Base-by-base conservation (phyloP, 2,113 vertebrate genomes). In the Dicaeum eximium region DNA sequence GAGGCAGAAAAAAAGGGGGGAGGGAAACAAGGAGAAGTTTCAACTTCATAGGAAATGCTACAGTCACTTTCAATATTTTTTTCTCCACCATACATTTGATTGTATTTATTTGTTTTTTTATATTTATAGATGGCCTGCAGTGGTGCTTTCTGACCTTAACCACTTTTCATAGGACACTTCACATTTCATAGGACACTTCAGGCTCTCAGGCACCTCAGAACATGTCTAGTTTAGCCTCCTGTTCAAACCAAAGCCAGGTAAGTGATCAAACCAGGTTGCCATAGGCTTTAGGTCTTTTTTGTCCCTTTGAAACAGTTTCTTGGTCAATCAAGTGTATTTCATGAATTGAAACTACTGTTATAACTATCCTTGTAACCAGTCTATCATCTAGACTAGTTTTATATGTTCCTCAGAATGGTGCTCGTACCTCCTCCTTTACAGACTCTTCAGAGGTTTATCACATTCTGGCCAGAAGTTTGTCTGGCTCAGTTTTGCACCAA, bases 1-100 rank as follows among this genome's bases (percentile, higher is more conserved):
- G 10, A 33, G 31, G 1, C 0, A 1, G 22, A 1, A 40, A 77
- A 38, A 69, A 33, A 7, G 7, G 23, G 11, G 3, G 38, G 11
- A 13, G n/a, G n/a, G 18, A 23, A 9, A 6, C 10, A 37, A 28
- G 7, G n/a, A 51, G 5, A 15, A 50, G 1, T 75, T 82, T 82
- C 28, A 65, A 8, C 6, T 54, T 15, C 17, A 53, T 22, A 65
- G 45, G 13, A 92, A 79, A 67, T 11, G 3, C 2, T 57, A 35
- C 10, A 35, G 17, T 47, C 21, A 67, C 4, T 80, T 88, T 40
- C 37, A 27, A 0, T 15, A 28, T 75, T 72, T 75, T 61, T 73
- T 88, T 38, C 27, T 56, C 35, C 23, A 17, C 31, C 1, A 2
- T 65, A n/a, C 2, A 6, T 23, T 60, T 72, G n/a, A 17, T 38